These are phyloP conservation scores for Ictalurus furcatus DNA, from an alignment of 2,113 vertebrate genomes.

Conservation along the genomic window DNA sequence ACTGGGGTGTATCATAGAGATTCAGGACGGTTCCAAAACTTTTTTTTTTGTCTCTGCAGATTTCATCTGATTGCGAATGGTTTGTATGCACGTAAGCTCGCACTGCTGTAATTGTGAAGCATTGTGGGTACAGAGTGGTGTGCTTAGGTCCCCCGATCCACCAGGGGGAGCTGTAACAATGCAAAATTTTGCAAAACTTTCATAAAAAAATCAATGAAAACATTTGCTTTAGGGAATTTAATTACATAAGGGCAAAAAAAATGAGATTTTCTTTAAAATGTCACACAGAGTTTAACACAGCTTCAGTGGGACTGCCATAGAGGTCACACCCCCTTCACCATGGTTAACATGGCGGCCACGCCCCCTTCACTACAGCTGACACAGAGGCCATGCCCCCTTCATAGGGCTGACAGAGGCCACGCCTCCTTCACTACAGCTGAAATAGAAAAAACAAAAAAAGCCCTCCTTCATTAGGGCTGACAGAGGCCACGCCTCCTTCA, in stretches of 20 bases:
- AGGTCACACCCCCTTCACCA: too few relatives aligned
- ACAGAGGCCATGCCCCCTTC: background rate
- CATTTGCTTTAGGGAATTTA: too few relatives aligned
- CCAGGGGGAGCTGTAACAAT: background rate
- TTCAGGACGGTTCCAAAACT: too few relatives aligned
- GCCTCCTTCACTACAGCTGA: background rate
- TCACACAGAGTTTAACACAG: too few relatives aligned
- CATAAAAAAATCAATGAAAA: too few relatives aligned
- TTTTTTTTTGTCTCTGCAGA: background rate
- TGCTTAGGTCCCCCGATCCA: background rate
- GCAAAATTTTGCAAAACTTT: background rate
- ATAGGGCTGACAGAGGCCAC: background rate
- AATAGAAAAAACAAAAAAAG: background rate
- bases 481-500: background rate
- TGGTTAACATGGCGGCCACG: too few relatives aligned
- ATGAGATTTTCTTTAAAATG: too few relatives aligned
- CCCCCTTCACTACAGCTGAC: too few relatives aligned
- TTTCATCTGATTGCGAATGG: background rate
- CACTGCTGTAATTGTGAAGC: background rate
- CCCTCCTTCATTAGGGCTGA: background rate
- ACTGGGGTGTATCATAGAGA: too few relatives aligned
- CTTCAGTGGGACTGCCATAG: too few relatives aligned
- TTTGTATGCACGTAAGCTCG: too few relatives aligned
- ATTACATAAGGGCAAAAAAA: too few relatives aligned
- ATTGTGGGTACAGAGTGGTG: background rate